Evolutionary conservation across 2,113 vertebrate genomes (phyloP), one percentile per base, ranked within the genome.

Genomic region (Zosterops lateralis): DNA sequence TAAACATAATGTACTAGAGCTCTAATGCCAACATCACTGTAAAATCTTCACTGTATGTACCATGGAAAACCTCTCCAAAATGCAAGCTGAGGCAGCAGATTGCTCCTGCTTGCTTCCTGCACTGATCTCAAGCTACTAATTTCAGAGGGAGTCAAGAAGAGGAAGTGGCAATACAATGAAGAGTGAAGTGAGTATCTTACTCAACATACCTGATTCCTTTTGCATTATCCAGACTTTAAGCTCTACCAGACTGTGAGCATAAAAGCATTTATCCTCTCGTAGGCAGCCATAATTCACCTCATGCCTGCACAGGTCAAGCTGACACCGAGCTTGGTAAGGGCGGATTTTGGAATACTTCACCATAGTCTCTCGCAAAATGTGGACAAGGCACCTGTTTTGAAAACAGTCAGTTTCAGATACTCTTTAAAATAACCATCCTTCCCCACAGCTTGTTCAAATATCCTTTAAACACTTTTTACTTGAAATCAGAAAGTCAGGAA

Each of bases 211-310:
- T 57, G 98, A 98, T 73, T 99, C 98, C 11, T 96, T 98, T 83
- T 99, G 99, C 98, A 99, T 98, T 97, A 99, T 98, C 99, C 99
- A 99, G 36, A 99, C 99, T 94, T 99, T 99, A 73, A 99, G 97
- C 95, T 99, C 99, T 9, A 99, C 98, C 74, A 99, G 98, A 88
- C 99, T 99, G 96, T 99, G 99, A 26, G 99, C 99, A 73, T 98
- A 99, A 95, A 99, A 99, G 94, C 99, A 99, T 45, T 98, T 98
- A 74, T 99, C 99, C 92, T 99, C 99, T 78, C 99, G 95, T 60
- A 98, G 96, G 36, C 99, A 99, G 93, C 99, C 99, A 6, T 99
- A 99, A 17, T 99, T 98, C 9, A 99, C 99, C 93, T 99, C 99
- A 13, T 99, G 99, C 5, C 99, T 98, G 97, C 99, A 99, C 14